A percentile compares a stretch with the other conserved stretches of the same genome.
These are phyloP conservation scores for Helarctos malayanus DNA, from an alignment of 2,797 vertebrate species.

Conservation along the genomic window DNA sequence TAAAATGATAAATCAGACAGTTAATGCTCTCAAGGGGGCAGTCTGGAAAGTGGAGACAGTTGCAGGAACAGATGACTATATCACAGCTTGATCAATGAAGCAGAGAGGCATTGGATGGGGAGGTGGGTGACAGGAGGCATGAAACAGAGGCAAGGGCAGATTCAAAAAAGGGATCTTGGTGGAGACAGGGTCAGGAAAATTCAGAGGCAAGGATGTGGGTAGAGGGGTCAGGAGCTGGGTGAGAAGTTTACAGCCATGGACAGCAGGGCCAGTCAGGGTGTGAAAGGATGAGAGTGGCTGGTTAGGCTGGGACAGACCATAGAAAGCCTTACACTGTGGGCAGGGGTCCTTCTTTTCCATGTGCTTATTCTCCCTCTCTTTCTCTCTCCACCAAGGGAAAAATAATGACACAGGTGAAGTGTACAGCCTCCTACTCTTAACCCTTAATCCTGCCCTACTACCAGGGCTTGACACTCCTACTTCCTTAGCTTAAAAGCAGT, in stretches of 20 bases:
- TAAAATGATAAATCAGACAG: neutral
- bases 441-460: neutral
- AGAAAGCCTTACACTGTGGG: neutral
- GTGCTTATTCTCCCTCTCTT: neutral
- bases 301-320: neutral
- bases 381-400: neutral
- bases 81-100: neutral
- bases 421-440: neutral
- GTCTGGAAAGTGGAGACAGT: neutral
- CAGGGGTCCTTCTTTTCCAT: neutral
- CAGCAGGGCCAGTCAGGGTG: neutral
- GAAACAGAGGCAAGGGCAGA: neutral
- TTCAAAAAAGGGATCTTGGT: neutral
- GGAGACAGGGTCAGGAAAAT: neutral
- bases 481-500: neutral
- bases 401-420: neutral
- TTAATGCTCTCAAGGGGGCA: neutral
- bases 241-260: neutral
- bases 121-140: accelerated
- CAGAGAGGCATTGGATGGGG: neutral
- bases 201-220: neutral
- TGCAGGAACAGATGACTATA: neutral
- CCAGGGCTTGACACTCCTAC: neutral
- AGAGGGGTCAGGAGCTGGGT: neutral
- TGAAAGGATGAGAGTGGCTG: neutral